Conservation (phyloP, 2,113 vertebrate species). For the Cromileptes altivelis region DNA sequence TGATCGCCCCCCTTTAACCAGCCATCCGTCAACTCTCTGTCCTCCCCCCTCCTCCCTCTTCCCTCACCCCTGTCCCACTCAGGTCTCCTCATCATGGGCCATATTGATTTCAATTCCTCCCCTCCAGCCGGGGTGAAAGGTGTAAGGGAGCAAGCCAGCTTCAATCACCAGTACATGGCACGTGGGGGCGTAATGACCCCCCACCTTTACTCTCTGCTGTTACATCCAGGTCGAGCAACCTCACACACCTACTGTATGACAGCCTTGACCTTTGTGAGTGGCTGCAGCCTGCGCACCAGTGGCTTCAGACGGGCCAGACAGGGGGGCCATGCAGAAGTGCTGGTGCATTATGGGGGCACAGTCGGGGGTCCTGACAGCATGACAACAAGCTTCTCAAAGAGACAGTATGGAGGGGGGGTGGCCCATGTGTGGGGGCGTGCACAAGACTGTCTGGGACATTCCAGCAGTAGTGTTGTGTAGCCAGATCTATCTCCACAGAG, state of each 20-base stretch:
- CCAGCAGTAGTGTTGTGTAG: constrained; percentile 24
- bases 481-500: too few relatives aligned
- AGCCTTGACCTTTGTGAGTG: constrained; percentile 33
- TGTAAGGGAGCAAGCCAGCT: constrained; percentile 61
- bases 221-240: constrained; percentile 70
- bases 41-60: neutral
- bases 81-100: constrained; percentile 74
- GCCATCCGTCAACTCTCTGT: constrained; percentile 63
- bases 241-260: constrained; percentile 10
- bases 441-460: constrained; percentile 35
- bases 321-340: constrained; percentile 35
- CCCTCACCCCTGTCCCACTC: constrained; percentile 48
- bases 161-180: constrained; percentile 53
- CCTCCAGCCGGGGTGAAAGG: constrained; percentile 66
- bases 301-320: constrained; percentile 31
- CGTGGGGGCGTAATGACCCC: constrained; percentile 60
- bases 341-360: constrained; percentile 65
- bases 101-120: constrained; percentile 80
- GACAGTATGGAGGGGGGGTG: neutral
- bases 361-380: constrained; percentile 48
- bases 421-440: neutral
- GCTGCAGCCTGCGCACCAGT: constrained; percentile 2
- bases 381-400: constrained; percentile 56
- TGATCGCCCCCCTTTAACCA: constrained; percentile 76
- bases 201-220: constrained; percentile 36